Percentiles rank a stretch among this genome's conserved stretches.
These are phyloP conservation scores for Dryas iulia DNA, from an alignment of 1,140 invertebrate genomes.

Conservation along the genomic window DNA sequence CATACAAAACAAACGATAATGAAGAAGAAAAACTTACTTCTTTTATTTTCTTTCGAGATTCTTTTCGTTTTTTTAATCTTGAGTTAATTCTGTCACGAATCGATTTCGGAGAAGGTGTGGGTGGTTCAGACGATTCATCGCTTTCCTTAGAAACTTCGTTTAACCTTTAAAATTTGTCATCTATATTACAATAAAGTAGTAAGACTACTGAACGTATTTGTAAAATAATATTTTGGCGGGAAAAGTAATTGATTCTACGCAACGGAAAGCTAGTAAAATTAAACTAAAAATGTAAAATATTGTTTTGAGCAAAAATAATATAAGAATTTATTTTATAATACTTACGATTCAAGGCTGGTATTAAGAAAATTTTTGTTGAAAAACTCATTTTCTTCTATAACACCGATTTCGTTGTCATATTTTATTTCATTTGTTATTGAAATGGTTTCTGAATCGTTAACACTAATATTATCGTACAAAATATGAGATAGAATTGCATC, in stretches of 20 bases:
- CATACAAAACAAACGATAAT: too few relatives aligned
- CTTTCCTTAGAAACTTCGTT: slow-evolving; percentile 49
- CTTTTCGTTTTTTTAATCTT: slow-evolving; percentile 45
- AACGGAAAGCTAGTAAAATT: too few relatives aligned
- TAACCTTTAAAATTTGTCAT: slow-evolving; percentile 42
- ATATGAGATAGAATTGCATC: slow-evolving; percentile 42
- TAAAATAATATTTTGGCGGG: too few relatives aligned
- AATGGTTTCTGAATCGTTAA: slow-evolving; percentile 39
- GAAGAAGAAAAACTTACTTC: slow-evolving; percentile 39
- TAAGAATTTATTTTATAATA: slow-evolving; percentile 14
- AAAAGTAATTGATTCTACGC: too few relatives aligned
- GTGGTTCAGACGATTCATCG: slow-evolving; percentile 43
- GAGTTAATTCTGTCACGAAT: slow-evolving; percentile 53
- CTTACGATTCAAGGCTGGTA: slow-evolving; percentile 66
- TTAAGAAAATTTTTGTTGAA: slow-evolving; percentile 41
- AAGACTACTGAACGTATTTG: too few relatives aligned
- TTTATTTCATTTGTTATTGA: slow-evolving; percentile 27
- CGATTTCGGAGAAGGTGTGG: slow-evolving; percentile 40
- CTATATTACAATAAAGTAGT: too few relatives aligned
- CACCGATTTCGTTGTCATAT: slow-evolving; percentile 38
- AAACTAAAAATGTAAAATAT: too few relatives aligned
- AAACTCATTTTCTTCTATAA: slow-evolving; percentile 35
- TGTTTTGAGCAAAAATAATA: too few relatives aligned
- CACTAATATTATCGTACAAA: slow-evolving; percentile 34
- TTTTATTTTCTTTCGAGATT: slow-evolving; percentile 52